Percentiles rank a stretch among this genome's conserved stretches.
These are phyloP conservation scores for Psylliodes chrysocephalus DNA, from an alignment of 2,888 invertebrate genomes.

Conservation along the genomic window DNA sequence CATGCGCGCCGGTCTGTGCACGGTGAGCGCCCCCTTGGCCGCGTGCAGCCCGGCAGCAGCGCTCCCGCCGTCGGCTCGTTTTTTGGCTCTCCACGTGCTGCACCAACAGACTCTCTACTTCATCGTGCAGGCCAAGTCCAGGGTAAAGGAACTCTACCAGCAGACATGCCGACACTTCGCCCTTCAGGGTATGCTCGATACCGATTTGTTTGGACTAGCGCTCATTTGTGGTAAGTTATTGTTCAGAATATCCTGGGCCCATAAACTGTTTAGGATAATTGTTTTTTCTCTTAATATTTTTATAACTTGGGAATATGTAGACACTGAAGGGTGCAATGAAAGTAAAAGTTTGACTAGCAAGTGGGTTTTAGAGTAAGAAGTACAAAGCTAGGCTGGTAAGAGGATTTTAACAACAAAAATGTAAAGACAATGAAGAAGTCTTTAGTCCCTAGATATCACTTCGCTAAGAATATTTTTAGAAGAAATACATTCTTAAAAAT, in stretches of 20 bases:
- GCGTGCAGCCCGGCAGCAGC: constrained; percentile 73
- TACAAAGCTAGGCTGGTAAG: no score
- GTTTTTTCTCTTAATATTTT: no score
- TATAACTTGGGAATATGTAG: no score
- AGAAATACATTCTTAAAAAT: no score
- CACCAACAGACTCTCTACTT: constrained; percentile 70
- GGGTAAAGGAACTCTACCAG: constrained; percentile 84
- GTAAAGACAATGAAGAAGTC: no score
- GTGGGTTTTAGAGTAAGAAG: no score
- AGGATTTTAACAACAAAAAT: no score
- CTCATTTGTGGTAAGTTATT: constrained; percentile 82
- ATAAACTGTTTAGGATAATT: no score
- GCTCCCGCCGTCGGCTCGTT: constrained; percentile 73
- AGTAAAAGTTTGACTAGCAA: no score
- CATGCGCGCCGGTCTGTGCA: constrained; percentile 75
- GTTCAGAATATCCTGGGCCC: neutral
- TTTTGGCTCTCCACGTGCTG: constrained; percentile 74
- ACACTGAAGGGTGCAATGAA: no score
- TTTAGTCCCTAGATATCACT: no score
- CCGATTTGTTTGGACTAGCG: constrained; percentile 87
- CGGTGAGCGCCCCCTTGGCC: constrained; percentile 83
- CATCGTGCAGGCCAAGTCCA: constrained; percentile 80
- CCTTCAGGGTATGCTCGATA: constrained; percentile 85
- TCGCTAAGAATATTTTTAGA: no score
- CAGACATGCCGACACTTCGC: constrained; percentile 84